These are phyloP conservation scores for Rhagologus leucostigma DNA, from an alignment of 2,113 vertebrate genomes.

Conservation along the genomic window DNA sequence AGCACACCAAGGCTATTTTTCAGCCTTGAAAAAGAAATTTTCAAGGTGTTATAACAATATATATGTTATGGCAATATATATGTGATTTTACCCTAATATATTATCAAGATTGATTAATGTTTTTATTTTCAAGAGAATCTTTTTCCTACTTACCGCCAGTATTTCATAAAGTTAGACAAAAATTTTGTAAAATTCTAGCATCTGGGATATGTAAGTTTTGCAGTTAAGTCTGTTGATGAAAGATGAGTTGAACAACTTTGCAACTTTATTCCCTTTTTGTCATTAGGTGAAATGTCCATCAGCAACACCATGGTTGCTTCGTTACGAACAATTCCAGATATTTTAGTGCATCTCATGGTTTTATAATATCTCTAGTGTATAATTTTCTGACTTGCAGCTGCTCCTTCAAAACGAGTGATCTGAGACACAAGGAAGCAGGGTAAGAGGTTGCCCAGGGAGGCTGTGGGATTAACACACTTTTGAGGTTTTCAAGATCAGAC, in stretches of 20 bases:
- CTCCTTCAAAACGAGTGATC: background rate
- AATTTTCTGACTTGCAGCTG: background rate
- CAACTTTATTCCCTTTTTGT: background rate
- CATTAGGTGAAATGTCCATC: background rate
- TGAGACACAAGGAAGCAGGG: background rate
- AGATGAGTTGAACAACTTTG: background rate
- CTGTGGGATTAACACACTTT: background rate
- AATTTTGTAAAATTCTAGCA: background rate
- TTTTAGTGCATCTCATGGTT: background rate
- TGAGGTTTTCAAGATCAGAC: background rate
- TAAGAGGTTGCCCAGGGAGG: background rate
- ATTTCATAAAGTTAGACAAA: background rate
- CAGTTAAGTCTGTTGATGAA: background rate
- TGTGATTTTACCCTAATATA: background rate
- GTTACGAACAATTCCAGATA: background rate
- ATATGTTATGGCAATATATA: background rate
- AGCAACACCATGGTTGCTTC: background rate
- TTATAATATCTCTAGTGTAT: background rate
- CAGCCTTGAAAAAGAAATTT: background rate
- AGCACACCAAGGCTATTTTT: background rate
- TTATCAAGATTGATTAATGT: background rate
- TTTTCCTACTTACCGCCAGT: background rate
- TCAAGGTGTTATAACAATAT: rapidly evolving
- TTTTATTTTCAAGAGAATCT: background rate
- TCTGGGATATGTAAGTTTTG: background rate